Evolutionary conservation across 1,140 invertebrate genomes (phyloP).

Genomic region (Caenorhabditis inopinata): DNA sequence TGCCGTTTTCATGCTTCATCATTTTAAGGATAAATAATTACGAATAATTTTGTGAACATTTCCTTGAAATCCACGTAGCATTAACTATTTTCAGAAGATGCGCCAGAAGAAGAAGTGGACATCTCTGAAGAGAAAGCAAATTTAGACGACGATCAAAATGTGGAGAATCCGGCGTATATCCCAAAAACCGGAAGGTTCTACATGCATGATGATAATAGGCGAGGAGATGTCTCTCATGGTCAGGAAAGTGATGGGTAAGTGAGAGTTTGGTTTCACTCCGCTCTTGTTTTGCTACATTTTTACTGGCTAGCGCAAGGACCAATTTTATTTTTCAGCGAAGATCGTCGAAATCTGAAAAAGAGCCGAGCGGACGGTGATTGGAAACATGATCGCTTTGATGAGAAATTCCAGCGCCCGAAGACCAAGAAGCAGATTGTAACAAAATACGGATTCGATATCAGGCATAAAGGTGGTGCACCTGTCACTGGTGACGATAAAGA

Average conservation of each 20-base stretch:
- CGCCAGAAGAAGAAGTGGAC: neutral
- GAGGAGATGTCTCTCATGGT: neutral
- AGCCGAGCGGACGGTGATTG: slow-evolving; percentile 32
- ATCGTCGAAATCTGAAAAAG: slow-evolving; percentile 23
- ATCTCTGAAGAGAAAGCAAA: neutral
- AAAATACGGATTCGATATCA: slow-evolving; percentile 9
- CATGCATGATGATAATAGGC: slow-evolving; percentile 29
- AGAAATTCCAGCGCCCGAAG: slow-evolving; percentile 41
- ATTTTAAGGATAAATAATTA: too few species aligned
- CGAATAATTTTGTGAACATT: too few species aligned
- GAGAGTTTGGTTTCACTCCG: too few species aligned
- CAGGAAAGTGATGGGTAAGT: slow-evolving; percentile 13
- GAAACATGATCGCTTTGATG: slow-evolving; percentile 39
- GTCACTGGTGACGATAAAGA: neutral
- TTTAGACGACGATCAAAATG: slow-evolving; percentile 41
- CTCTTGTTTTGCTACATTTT: too few species aligned
- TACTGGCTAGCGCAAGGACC: too few species aligned
- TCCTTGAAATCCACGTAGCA: too few species aligned
- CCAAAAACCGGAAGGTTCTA: slow-evolving; percentile 39
- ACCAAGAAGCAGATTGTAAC: slow-evolving; percentile 27
- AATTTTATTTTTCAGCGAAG: neutral
- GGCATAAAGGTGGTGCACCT: neutral
- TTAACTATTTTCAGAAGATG: neutral
- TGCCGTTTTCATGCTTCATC: too few species aligned
- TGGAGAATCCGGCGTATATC: slow-evolving; percentile 40